Evolutionary conservation across 1,140 invertebrate genomes (phyloP).

Genomic region (Cotesia glomerata): DNA sequence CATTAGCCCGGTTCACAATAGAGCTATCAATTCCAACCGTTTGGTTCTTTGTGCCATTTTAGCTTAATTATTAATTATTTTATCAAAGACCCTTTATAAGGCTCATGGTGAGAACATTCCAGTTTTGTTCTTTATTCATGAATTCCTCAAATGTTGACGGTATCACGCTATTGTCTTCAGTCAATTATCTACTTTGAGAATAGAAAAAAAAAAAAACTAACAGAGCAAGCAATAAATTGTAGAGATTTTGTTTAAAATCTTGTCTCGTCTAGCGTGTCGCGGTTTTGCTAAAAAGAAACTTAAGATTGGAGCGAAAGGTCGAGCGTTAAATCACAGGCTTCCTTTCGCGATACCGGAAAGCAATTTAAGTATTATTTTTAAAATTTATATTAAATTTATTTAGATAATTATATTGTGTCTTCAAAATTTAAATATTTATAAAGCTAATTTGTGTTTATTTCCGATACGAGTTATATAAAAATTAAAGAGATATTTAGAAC

Average conservation of each 20-base stretch:
- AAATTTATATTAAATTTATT: background rate
- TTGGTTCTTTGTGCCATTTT: too few relatives aligned
- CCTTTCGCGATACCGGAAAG: constrained; percentile 18
- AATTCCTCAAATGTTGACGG: too few relatives aligned
- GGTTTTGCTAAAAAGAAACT: background rate
- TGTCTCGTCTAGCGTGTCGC: background rate
- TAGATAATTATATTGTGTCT: too few relatives aligned
- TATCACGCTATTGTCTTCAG: background rate
- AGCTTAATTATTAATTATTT: too few relatives aligned
- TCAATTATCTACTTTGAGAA: background rate
- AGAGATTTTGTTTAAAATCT: background rate
- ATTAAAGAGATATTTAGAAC: background rate
- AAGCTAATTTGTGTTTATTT: background rate
- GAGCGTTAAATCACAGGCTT: constrained; percentile 23
- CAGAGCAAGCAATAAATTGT: background rate
- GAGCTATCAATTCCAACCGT: too few relatives aligned
- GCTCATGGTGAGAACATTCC: too few relatives aligned
- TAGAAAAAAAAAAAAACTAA: background rate
- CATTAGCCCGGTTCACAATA: too few relatives aligned
- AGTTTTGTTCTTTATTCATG: too few relatives aligned
- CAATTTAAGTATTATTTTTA: background rate
- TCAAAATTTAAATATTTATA: too few relatives aligned
- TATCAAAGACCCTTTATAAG: too few relatives aligned
- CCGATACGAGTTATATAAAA: background rate
- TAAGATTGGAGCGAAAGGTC: constrained; percentile 6